Evolutionary conservation across 2,888 invertebrate species (phyloP).

Genomic region (Drosophila leonis): DNA sequence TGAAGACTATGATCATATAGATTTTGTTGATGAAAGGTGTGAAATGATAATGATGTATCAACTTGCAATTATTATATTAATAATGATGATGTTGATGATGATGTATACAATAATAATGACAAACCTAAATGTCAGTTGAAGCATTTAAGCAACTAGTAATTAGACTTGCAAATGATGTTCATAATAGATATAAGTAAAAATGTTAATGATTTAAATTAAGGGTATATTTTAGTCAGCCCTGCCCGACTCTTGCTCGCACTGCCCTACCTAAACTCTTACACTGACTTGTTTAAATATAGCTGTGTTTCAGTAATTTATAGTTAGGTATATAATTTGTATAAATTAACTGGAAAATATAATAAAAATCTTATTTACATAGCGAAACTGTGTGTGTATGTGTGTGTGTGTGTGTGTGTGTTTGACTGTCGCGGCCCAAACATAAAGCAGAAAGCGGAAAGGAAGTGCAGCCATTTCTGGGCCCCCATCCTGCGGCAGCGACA

Average conservation of each 20-base stretch:
- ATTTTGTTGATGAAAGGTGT: too few species aligned
- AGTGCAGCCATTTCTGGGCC: constrained; percentile 73
- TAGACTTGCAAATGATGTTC: too few species aligned
- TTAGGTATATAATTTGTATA: constrained; percentile 13
- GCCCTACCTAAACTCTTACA: background rate
- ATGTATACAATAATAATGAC: too few species aligned
- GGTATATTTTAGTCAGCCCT: background rate
- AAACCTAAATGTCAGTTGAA: too few species aligned
- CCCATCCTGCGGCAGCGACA: constrained; percentile 70
- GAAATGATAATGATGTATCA: too few species aligned
- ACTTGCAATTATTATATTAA: too few species aligned
- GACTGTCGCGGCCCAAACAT: constrained; percentile 21
- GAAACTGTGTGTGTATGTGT: constrained; percentile 4
- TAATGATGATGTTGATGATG: too few species aligned
- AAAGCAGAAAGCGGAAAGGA: constrained; percentile 59
- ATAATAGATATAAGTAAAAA: too few species aligned
- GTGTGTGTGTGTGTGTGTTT: background rate
- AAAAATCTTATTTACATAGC: constrained; percentile 12
- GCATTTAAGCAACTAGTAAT: too few species aligned
- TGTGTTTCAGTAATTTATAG: constrained; percentile 8
- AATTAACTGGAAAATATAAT: constrained; percentile 13
- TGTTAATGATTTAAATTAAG: too few species aligned
- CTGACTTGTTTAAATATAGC: background rate
- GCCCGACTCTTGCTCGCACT: background rate
- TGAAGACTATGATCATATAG: too few species aligned